Evolutionary conservation across 2,113 vertebrate species (phyloP).

Genomic region (Odocoileus hemionus): DNA sequence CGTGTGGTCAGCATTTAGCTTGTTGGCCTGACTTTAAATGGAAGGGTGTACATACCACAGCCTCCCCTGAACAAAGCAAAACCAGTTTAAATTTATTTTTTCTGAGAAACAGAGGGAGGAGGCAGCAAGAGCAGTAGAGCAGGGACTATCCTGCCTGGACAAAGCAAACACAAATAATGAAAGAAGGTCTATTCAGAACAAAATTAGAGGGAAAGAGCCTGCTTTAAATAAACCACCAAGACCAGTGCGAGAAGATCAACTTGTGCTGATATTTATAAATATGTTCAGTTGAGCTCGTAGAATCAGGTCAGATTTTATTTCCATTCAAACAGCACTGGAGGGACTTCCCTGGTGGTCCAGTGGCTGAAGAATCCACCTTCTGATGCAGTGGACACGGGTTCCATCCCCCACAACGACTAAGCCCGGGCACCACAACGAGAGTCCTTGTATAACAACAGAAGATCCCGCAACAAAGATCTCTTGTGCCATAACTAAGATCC

Average conservation of each 20-base stretch:
- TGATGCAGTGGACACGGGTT: neutral
- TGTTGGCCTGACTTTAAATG: neutral
- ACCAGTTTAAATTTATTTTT: neutral
- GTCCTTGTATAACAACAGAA: neutral
- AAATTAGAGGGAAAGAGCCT: neutral
- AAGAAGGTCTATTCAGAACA: neutral
- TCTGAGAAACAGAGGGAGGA: neutral
- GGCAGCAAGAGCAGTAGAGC: neutral
- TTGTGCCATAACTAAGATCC: neutral
- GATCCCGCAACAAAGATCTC: neutral
- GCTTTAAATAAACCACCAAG: neutral
- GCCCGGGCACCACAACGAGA: neutral
- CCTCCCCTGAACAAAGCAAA: neutral
- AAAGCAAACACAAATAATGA: neutral
- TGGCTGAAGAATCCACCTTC: neutral
- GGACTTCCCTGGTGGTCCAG: neutral
- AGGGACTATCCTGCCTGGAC: neutral
- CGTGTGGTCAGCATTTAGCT: neutral
- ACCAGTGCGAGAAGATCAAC: neutral
- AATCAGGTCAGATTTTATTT: neutral
- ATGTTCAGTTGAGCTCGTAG: neutral
- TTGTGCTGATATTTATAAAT: neutral
- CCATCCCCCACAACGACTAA: neutral
- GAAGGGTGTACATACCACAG: neutral
- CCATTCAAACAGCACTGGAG: neutral